Conservation (phyloP, 2,888 invertebrate genomes). For the Stenchaetothrips biformis region DNA sequence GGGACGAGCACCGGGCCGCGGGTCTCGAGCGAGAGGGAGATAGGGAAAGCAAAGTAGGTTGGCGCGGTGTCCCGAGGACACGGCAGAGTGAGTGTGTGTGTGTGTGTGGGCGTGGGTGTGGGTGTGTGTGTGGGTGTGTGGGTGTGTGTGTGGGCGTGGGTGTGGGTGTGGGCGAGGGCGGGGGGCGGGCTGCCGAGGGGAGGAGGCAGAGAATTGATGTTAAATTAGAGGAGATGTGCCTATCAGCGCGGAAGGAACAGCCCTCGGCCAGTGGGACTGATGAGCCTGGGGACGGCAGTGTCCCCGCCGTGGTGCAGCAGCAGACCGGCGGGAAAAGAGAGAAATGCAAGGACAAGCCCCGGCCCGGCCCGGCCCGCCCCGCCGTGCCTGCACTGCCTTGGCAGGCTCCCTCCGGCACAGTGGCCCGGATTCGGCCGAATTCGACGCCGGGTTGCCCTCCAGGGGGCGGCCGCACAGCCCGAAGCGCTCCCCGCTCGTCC, state of each 20-base stretch:
- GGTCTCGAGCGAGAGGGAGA: no score
- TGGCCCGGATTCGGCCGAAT: no score
- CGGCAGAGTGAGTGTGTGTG: no score
- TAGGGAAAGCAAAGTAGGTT: no score
- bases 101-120: background rate
- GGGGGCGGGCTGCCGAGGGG: background rate
- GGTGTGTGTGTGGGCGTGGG: background rate
- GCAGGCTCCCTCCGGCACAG: no score
- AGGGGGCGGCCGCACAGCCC: background rate
- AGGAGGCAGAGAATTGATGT: background rate
- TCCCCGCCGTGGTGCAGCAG: no score
- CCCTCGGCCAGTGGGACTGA: background rate
- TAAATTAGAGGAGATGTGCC: constrained; percentile 21
- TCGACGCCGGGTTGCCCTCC: background rate
- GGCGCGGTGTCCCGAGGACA: no score
- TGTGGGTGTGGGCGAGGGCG: background rate
- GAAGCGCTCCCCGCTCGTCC: background rate
- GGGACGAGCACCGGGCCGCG: no score
- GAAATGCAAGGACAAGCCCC: no score
- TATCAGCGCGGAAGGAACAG: constrained; percentile 10
- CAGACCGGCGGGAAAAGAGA: no score
- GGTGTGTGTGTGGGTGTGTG: background rate
- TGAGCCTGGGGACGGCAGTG: background rate
- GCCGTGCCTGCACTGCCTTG: no score
- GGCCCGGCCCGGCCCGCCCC: no score